These are phyloP conservation scores for Platichthys flesus DNA, from an alignment of 2,113 vertebrate genomes.

Conservation along the genomic window DNA sequence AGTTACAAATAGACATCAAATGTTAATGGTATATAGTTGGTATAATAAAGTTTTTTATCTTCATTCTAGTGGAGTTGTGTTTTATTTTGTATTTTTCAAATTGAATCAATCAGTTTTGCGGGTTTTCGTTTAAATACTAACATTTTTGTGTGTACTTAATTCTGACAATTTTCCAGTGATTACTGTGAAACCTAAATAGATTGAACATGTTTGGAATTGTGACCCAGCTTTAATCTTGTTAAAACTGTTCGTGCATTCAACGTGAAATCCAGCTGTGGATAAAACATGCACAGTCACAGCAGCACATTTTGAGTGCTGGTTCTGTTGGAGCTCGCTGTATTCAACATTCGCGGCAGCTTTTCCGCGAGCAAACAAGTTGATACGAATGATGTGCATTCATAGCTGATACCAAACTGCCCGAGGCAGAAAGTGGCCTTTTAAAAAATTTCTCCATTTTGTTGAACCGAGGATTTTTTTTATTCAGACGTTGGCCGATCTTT, in stretches of 20 bases:
- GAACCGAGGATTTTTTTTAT: slow-evolving; percentile 54
- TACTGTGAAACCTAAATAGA: neutral
- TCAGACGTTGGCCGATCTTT: slow-evolving; percentile 40
- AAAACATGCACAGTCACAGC: slow-evolving; percentile 48
- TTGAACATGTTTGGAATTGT: slow-evolving; percentile 3
- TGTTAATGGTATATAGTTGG: too few relatives aligned
- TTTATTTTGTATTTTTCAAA: neutral
- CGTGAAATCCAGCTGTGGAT: slow-evolving; percentile 17
- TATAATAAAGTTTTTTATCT: neutral
- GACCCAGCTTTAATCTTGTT: neutral
- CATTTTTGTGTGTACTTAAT: neutral
- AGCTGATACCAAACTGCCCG: slow-evolving; percentile 50
- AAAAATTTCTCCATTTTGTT: slow-evolving; percentile 41
- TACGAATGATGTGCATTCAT: slow-evolving; percentile 65
- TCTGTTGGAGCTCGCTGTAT: slow-evolving; percentile 21
- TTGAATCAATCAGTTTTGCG: too few relatives aligned
- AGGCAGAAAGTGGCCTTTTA: slow-evolving; percentile 62
- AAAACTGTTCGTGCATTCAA: slow-evolving; percentile 8
- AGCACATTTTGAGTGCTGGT: neutral
- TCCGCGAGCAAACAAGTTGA: slow-evolving; percentile 55
- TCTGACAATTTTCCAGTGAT: neutral
- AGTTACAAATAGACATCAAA: too few relatives aligned
- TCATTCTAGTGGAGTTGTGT: neutral
- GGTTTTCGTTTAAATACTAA: neutral
- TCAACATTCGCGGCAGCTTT: slow-evolving; percentile 46